A percentile compares a stretch with the other conserved stretches of the same genome.
phyloP scores from a whole-genome alignment of 1,140 invertebrate species.

The Gryon sp. region DNA sequence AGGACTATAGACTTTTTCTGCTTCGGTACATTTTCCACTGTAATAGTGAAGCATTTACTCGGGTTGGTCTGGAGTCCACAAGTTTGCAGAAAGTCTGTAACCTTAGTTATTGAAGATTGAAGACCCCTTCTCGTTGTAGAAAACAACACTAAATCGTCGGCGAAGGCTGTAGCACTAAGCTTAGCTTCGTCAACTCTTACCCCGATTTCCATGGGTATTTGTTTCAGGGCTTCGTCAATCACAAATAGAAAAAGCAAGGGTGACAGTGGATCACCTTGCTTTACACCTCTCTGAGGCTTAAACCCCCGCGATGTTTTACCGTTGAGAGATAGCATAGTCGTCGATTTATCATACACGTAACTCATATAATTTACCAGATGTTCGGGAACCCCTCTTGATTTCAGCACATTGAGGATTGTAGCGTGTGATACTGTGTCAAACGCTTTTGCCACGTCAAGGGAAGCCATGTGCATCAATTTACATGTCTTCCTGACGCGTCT shows the following conservation, averaged over 20 bases:
- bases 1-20: slow-evolving; percentile 37
- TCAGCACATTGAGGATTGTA: slow-evolving; percentile 1
- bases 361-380: slow-evolving; percentile 11
- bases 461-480: too few relatives aligned
- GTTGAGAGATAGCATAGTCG: neutral
- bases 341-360: slow-evolving; percentile 14
- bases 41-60: slow-evolving; percentile 68
- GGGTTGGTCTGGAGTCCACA: slow-evolving; percentile 68
- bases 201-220: slow-evolving; percentile 56
- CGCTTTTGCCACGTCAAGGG: slow-evolving; percentile 47
- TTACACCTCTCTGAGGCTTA: slow-evolving; percentile 8
- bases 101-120: slow-evolving; percentile 15
- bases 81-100: slow-evolving; percentile 20
- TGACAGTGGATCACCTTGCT: slow-evolving; percentile 54
- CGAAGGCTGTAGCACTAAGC: slow-evolving; percentile 70
- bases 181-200: neutral
- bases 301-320: slow-evolving; percentile 12
- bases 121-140: slow-evolving; percentile 62
- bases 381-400: slow-evolving; percentile 9
- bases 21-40: slow-evolving; percentile 58
- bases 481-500: too few relatives aligned
- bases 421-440: slow-evolving; percentile 33
- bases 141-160: slow-evolving; percentile 74
- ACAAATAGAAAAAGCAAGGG: slow-evolving; percentile 49
- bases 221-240: slow-evolving; percentile 17